A percentile compares a stretch with the other conserved stretches of the same genome.
phyloP scores from a whole-genome alignment of 1,140 invertebrate genomes.

The Prorops nasuta region DNA sequence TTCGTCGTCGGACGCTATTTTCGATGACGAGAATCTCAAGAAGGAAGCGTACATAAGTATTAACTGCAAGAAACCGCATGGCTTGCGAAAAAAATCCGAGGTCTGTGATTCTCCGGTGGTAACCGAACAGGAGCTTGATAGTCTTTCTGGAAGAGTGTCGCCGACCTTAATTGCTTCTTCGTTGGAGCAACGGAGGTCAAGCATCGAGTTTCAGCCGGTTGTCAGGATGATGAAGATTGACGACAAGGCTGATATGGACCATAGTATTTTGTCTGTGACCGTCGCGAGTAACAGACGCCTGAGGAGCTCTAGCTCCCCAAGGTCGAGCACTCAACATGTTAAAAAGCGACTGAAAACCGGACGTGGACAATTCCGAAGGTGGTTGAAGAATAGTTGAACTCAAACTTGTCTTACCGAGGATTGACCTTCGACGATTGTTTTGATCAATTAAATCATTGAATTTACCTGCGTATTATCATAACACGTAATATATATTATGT shows the following conservation, averaged over 20 bases:
- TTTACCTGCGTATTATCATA: no score
- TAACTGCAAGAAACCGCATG: constrained; percentile 24
- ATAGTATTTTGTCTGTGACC: constrained; percentile 47
- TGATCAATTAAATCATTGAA: no score
- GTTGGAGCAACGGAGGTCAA: constrained; percentile 47
- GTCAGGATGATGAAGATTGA: constrained; percentile 55
- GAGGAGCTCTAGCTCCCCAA: constrained; percentile 49
- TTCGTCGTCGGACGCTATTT: constrained; percentile 19
- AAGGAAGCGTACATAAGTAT: constrained; percentile 37
- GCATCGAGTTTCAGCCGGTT: constrained; percentile 53
- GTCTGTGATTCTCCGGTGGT: no score
- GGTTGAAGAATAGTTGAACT: constrained; percentile 50
- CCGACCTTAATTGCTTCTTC: no score
- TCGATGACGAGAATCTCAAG: constrained; percentile 44
- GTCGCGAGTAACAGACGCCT: constrained; percentile 50
- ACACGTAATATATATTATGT: no score
- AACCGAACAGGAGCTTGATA: neutral
- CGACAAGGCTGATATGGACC: constrained; percentile 50
- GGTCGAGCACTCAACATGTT: constrained; percentile 32
- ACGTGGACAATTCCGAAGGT: constrained; percentile 40
- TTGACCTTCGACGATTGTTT: neutral
- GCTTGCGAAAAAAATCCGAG: constrained; percentile 3
- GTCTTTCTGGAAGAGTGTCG: no score
- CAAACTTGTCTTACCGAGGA: neutral
- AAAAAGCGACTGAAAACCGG: constrained; percentile 38